phyloP scores from a whole-genome alignment of 2,113 vertebrate species.

The Cyrtonyx montezumae region DNA sequence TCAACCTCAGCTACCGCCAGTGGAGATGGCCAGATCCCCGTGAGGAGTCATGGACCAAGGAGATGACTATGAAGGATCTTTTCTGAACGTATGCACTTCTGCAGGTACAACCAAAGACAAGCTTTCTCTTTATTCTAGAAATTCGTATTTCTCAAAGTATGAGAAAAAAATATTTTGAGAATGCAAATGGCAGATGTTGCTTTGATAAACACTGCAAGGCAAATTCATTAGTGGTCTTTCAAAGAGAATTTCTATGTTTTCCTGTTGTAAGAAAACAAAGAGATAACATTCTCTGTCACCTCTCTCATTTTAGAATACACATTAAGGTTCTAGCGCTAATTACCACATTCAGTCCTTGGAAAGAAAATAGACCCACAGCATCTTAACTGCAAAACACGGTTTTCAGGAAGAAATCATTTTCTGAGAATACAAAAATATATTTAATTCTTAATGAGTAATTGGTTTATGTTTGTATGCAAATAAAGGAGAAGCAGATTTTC shows the following conservation, averaged over 20 bases:
- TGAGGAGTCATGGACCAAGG: not conserved
- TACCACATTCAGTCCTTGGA: not conserved
- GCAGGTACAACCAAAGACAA: rapidly evolving
- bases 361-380: constrained; percentile 41
- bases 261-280: constrained; percentile 4
- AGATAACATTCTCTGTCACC: not conserved
- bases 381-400: constrained; percentile 4
- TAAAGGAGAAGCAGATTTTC: not conserved
- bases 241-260: constrained; percentile 14
- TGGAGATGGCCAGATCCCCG: not conserved
- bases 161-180: not conserved
- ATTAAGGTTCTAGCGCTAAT: constrained; percentile 37
- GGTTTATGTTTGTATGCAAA: constrained; percentile 39
- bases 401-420: not conserved
- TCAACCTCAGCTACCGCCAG: rapidly evolving
- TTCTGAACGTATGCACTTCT: not conserved
- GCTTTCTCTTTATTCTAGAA: rapidly evolving
- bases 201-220: not conserved
- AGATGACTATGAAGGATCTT: no score
- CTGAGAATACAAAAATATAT: constrained; percentile 9
- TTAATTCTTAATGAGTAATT: constrained; percentile 19
- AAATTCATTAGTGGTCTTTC: constrained; percentile 12
- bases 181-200: not conserved
- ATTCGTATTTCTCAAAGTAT: not conserved
- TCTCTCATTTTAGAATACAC: constrained; percentile 14